These are phyloP conservation scores for Gobiocypris rarus DNA, from an alignment of 2,113 vertebrate genomes.

Conservation along the genomic window DNA sequence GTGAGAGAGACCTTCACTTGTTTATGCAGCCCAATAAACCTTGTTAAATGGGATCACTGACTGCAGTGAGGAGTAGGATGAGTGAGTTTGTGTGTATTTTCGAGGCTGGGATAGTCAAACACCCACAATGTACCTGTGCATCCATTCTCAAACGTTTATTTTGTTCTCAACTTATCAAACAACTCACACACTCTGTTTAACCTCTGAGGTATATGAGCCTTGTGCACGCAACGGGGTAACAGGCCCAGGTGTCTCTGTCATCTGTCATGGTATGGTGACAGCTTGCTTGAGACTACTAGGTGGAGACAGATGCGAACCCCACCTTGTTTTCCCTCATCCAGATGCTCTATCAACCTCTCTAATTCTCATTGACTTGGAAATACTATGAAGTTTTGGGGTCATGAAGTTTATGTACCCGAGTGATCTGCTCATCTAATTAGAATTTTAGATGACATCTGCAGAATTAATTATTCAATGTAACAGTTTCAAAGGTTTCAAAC, in stretches of 20 bases:
- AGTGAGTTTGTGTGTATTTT: constrained; percentile 20
- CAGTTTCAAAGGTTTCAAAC: constrained; percentile 7
- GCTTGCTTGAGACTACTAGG: constrained; percentile 32
- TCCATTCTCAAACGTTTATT: not conserved
- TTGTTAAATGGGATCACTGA: constrained; percentile 48
- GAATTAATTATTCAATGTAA: constrained; percentile 1
- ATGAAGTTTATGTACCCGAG: constrained; percentile 19
- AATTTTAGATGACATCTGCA: constrained; percentile 29
- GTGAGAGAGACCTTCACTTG: constrained; percentile 36
- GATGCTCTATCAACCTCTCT: constrained; percentile 25
- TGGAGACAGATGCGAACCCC: constrained; percentile 25
- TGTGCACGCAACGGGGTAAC: constrained; percentile 4
- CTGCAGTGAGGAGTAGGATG: constrained; percentile 28
- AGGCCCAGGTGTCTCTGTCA: constrained; percentile 47
- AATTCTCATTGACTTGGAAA: constrained; percentile 42
- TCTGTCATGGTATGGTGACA: constrained; percentile 44
- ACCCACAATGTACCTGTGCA: not conserved
- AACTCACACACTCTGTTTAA: constrained; percentile 5
- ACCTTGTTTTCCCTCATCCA: constrained; percentile 36
- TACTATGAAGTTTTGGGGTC: constrained; percentile 33
- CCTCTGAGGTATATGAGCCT: not conserved
- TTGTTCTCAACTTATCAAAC: not conserved
- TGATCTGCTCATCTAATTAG: constrained; percentile 31
- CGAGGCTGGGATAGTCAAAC: not conserved
- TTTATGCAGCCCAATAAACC: constrained; percentile 48